These are phyloP conservation scores for Scaptomyza parva DNA, from an alignment of 2,888 invertebrate genomes.

Conservation along the genomic window DNA sequence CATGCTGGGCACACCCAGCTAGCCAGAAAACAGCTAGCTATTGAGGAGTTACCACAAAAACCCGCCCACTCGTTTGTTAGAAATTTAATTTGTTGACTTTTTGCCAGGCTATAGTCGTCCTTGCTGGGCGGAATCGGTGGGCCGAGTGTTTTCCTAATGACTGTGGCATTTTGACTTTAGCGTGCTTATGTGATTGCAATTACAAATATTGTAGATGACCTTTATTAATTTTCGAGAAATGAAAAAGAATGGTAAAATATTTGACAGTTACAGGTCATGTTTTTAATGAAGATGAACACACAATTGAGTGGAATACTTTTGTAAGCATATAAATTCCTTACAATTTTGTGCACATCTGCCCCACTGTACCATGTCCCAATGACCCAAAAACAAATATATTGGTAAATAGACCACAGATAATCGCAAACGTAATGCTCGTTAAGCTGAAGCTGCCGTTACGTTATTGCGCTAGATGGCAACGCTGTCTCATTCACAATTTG, in stretches of 20 bases:
- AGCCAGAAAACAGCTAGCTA: constrained; percentile 5
- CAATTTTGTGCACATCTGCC: neutral
- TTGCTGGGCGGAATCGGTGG: constrained; percentile 6
- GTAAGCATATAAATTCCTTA: neutral
- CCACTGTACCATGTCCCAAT: constrained; percentile 55
- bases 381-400: constrained; percentile 41
- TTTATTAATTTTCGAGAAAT: constrained; percentile 26
- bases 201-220: constrained; percentile 48
- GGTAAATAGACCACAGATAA: constrained; percentile 33
- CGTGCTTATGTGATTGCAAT: constrained; percentile 70
- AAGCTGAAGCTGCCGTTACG: constrained; percentile 27
- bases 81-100: constrained; percentile 66
- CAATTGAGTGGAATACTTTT: neutral
- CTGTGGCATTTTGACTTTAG: constrained; percentile 57
- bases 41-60: constrained; percentile 34
- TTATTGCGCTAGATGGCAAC: constrained; percentile 37
- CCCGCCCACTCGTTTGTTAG: constrained; percentile 42
- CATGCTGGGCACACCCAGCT: constrained; percentile 73
- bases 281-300: neutral
- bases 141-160: constrained; percentile 57
- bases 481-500: constrained; percentile 50
- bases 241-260: neutral
- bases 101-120: constrained; percentile 18
- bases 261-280: neutral
- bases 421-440: constrained; percentile 35